phyloP scores from a whole-genome alignment of 2,888 invertebrate species.

The Acanthosepion esculentum region DNA sequence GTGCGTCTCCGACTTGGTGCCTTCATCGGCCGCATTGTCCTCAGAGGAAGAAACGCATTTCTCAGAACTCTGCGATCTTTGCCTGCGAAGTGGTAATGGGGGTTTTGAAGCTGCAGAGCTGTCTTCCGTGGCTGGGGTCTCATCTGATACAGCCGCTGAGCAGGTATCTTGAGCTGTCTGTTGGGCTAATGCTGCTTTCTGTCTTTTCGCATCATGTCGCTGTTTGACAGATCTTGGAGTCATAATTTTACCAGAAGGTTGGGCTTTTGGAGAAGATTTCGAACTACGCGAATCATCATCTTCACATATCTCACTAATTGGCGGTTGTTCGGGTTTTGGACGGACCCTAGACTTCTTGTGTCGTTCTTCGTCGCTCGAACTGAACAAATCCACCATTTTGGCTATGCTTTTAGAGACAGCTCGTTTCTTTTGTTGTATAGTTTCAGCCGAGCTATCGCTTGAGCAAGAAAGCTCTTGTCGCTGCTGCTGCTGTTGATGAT shows the following conservation, averaged over 20 bases:
- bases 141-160: background rate
- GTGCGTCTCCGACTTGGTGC: background rate
- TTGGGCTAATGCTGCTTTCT: constrained; percentile 52
- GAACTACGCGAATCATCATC: constrained; percentile 33
- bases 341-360: constrained; percentile 54
- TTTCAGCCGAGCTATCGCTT: constrained; percentile 57
- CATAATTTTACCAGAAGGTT: constrained; percentile 50
- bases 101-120: constrained; percentile 43
- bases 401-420: constrained; percentile 64
- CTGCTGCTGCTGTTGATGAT: constrained; percentile 39
- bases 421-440: constrained; percentile 52
- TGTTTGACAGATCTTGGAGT: constrained; percentile 62
- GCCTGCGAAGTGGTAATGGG: constrained; percentile 35
- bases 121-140: constrained; percentile 21
- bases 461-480: constrained; percentile 52
- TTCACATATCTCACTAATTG: constrained; percentile 24
- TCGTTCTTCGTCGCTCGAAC: constrained; percentile 65
- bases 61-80: constrained; percentile 44
- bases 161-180: background rate
- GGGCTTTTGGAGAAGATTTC: constrained; percentile 17
- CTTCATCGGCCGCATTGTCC: background rate
- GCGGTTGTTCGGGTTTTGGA: background rate
- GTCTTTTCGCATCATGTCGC: constrained; percentile 58
- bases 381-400: constrained; percentile 66
- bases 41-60: constrained; percentile 35